Conservation (phyloP, 2,113 vertebrate genomes). For the Monarcha castaneiventris region DNA sequence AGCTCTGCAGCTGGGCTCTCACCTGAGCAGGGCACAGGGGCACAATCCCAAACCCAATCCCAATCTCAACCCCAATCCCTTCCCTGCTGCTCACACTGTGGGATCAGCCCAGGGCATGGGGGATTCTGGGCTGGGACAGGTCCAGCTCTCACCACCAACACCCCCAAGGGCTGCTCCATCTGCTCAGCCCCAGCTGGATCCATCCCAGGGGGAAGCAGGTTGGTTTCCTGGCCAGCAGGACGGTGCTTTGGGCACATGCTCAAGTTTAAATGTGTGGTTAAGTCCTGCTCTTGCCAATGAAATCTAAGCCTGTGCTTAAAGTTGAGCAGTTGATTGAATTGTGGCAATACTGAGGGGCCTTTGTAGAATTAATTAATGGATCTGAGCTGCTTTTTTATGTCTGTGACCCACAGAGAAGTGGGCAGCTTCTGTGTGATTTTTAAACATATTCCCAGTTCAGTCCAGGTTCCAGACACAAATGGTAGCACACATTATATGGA, state of each 20-base stretch:
- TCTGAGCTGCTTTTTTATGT: background rate
- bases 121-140: background rate
- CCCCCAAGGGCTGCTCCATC: background rate
- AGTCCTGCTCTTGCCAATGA: background rate
- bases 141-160: background rate
- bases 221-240: background rate
- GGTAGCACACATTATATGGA: constrained; percentile 6
- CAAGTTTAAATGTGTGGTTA: background rate
- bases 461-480: background rate
- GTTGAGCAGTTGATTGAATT: background rate
- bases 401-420: background rate
- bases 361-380: constrained; percentile 36
- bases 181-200: background rate
- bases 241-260: background rate
- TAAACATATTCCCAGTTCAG: background rate
- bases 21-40: background rate
- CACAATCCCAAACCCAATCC: too few species aligned
- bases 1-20: background rate
- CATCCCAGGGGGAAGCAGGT: background rate
- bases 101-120: background rate
- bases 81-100: background rate
- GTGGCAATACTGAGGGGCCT: background rate
- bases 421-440: background rate
- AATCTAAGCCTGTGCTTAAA: background rate
- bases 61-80: too few species aligned